Conservation (phyloP, 2,113 vertebrate species). For the Neolamprologus falcicula region DNA sequence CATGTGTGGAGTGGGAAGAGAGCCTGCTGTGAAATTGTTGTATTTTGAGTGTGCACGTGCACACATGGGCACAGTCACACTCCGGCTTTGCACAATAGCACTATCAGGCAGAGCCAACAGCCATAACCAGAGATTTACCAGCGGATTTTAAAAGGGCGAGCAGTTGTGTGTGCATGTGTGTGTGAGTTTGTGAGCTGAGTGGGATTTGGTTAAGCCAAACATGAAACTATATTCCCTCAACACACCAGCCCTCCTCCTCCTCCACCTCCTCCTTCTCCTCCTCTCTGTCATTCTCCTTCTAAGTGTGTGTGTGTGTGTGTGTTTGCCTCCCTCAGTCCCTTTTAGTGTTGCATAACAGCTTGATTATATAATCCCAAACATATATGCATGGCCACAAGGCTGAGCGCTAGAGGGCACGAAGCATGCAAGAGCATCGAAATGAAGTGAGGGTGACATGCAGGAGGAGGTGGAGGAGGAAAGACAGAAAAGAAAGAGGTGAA, state of each 20-base stretch:
- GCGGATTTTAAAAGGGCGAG: conserved; percentile 43
- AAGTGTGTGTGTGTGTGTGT: not conserved
- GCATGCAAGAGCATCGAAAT: conserved; percentile 23
- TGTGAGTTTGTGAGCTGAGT: conserved; percentile 6
- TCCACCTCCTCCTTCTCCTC: not conserved
- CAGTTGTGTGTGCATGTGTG: conserved; percentile 1
- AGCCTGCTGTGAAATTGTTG: not conserved
- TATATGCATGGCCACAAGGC: conserved; percentile 62
- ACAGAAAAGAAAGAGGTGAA: not conserved
- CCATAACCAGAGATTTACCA: conserved; percentile 47
- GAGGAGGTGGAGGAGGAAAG: not conserved
- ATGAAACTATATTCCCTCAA: conserved; percentile 48
- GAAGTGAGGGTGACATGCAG: not conserved
- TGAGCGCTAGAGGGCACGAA: conserved; percentile 34
- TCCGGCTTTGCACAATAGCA: conserved; percentile 25
- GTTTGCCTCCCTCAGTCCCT: conserved; percentile 26
- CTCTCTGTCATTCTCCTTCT: not conserved
- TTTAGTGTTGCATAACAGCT: conserved; percentile 58
- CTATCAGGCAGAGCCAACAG: conserved; percentile 30
- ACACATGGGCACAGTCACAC: conserved; percentile 6
- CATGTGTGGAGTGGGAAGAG: not conserved
- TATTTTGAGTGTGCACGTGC: not conserved
- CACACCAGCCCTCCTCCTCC: not conserved
- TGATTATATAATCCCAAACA: conserved; percentile 70
- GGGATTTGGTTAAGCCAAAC: conserved; percentile 65